Base-by-base conservation (phyloP, 2,888 invertebrate species). In the Eupithecia vulgata region DNA sequence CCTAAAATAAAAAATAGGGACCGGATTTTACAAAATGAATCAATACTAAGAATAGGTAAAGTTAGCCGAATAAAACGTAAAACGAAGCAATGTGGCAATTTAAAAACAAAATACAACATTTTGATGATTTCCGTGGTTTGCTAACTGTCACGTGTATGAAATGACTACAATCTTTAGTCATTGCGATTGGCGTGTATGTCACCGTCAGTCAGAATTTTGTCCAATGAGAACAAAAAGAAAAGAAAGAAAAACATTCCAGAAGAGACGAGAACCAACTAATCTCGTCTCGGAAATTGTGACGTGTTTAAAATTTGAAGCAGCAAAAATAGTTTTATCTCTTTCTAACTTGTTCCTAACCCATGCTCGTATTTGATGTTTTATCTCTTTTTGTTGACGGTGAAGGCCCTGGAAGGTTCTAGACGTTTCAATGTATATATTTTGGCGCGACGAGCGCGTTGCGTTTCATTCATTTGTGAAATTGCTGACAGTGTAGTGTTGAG, bases 331-430 rank as follows among this genome's bases (percentile, higher is more conserved):
- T 89, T 87, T 82, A 93, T 94, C 94, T 91, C 91, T 89, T 85
- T 94, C 88, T 88, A 74, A 67, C 90, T 37, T 76, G 66, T 0
- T 0, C 0, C 0, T 8, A 35, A 25, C 5, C 6, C 7, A 0
- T 30, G 69, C 42, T n/a, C 10, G 40, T 61, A 66, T 48, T 70
- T 72, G 71, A 73, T 85, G 17, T 82, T 92, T 84, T 87, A 75
- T 91, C 92, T 88, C 90, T 76, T 81, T 91, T 82, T 69, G 71
- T 70, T 87, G 74, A 67, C 78, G 83, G 85, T 90, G 93, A 94
- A 94, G 94, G 93, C 94, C 95, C 95, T 90, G 95, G 96, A 96
- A 96, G 94, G 95, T 96, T 96, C 96, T 95, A 95, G 96, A 96
- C 94, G 93, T 95, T 95, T 95, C 95, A 94, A 89, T 94, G 94